A percentile compares a stretch with the other conserved stretches of the same genome.
phyloP scores from a whole-genome alignment of 2,113 vertebrate genomes.

The Cebidichthys violaceus region DNA sequence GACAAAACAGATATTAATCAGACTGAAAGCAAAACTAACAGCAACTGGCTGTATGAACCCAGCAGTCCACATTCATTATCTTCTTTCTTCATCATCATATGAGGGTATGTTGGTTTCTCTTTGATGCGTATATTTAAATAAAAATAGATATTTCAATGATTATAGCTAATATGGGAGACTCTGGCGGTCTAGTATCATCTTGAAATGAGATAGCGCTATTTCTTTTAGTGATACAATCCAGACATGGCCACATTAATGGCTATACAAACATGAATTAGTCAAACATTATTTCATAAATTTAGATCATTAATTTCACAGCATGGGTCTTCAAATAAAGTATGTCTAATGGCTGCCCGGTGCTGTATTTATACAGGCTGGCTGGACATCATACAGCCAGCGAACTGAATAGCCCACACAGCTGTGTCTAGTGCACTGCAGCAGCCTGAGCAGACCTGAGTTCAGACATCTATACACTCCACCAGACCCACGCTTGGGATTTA shows the following conservation, averaged over 20 bases:
- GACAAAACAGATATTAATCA: slow-evolving; percentile 35
- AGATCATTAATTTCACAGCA: slow-evolving; percentile 74
- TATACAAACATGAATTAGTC: slow-evolving; percentile 71
- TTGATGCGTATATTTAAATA: slow-evolving; percentile 11
- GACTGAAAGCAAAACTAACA: slow-evolving; percentile 29
- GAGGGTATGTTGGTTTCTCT: slow-evolving; percentile 11
- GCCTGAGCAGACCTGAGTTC: slow-evolving; percentile 40
- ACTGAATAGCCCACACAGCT: slow-evolving; percentile 63
- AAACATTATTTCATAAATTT: slow-evolving; percentile 64
- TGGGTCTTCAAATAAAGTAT: slow-evolving; percentile 69
- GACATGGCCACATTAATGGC: slow-evolving; percentile 61
- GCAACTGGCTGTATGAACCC: slow-evolving; percentile 27
- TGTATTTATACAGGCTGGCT: slow-evolving; percentile 62
- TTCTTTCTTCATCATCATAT: slow-evolving; percentile 34
- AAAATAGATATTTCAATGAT: slow-evolving; percentile 45
- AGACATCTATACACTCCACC: slow-evolving; percentile 46
- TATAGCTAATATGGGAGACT: slow-evolving; percentile 17
- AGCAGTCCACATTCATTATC: slow-evolving; percentile 11
- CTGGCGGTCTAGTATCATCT: slow-evolving; percentile 50
- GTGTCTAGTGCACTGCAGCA: slow-evolving; percentile 36
- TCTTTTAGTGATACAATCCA: slow-evolving; percentile 51
- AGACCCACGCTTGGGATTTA: slow-evolving; percentile 39
- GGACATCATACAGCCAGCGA: slow-evolving; percentile 39
- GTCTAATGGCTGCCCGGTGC: slow-evolving; percentile 56
- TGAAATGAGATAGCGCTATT: slow-evolving; percentile 30